Percentiles rank a stretch among this genome's conserved stretches.
Evolutionary conservation across 2,797 vertebrate species (phyloP).

Genomic region (Numenius phaeopus): DNA sequence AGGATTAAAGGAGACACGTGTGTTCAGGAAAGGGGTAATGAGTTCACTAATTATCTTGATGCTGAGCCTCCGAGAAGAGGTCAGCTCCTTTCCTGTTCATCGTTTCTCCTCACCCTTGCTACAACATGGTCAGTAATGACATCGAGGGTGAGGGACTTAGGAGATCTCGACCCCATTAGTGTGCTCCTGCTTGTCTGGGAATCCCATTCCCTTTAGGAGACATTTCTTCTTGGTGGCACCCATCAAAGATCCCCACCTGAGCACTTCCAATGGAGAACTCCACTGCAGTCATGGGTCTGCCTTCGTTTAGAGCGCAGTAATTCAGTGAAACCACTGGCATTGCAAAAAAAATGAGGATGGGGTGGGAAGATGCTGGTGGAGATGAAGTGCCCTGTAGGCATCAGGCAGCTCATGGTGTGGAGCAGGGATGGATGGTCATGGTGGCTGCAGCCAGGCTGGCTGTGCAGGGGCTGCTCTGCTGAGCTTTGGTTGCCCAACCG

Average conservation of each 20-base stretch:
- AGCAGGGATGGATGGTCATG: not conserved
- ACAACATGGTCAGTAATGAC: not conserved
- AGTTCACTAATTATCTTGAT: not conserved
- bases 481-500: not conserved
- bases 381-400: not conserved
- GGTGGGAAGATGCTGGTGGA: too few species aligned
- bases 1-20: not conserved
- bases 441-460: not conserved
- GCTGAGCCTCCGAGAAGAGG: not conserved
- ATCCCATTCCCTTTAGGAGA: not conserved
- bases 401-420: not conserved
- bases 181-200: not conserved
- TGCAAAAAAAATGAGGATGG: not conserved
- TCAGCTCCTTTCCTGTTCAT: not conserved
- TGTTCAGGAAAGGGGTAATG: not conserved
- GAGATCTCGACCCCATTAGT: accelerated
- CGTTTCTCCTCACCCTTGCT: not conserved
- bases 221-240: not conserved
- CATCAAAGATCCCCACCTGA: not conserved
- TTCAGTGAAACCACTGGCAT: not conserved
- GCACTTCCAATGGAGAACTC: too few species aligned
- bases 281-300: not conserved
- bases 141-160: accelerated
- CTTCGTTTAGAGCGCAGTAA: accelerated
- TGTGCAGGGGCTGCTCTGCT: not conserved